Evolutionary conservation across 2,888 invertebrate species (phyloP), one percentile per base, ranked within the genome.

Genomic region (Plutella xylostella): DNA sequence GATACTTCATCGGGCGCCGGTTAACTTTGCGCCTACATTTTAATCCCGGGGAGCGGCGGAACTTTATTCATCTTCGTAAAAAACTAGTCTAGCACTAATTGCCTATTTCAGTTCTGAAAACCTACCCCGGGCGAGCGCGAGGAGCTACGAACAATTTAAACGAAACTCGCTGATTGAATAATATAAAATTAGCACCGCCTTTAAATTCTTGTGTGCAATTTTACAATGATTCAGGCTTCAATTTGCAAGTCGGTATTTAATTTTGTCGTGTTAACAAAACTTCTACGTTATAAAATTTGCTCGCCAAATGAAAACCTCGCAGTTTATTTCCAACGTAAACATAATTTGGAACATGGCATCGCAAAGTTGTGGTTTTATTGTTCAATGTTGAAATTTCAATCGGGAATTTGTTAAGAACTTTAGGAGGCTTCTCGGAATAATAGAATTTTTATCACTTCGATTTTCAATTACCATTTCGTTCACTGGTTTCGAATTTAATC

Each of bases 91-190:
- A 47, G 50, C 51, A 51, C 61, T 65, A 66, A 68, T 70, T 67
- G 63, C 62, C 62, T 65, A 61, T 65, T 65, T 56, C 55, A 56
- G 54, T 55, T 53, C 51, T 57, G 58, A 54, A 61, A 63, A 58
- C 55, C 50, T 44, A 42, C 37, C 37, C n/a, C 37, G 19, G 17
- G 37, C 34, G 19, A 37, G 19, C 19, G 37, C 19, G 20, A 37
- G 12, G n/a, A 19, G 19, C 37, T 37, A 3, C 19, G 19, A n/a
- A n/a, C n/a, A n/a, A n/a, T n/a, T n/a, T n/a, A n/a, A n/a, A 37
- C 28, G 19, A 20, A 37, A 37, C 37, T 37, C 14, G 4, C 37
- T 2, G 21, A 37, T 37, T 37, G 37, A 20, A 37, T 19, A 1
- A 37, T 37, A n/a, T 37, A 7, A n/a, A 37, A 37, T 37, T 19